A percentile compares a stretch with the other conserved stretches of the same genome.
phyloP scores from a whole-genome alignment of 2,888 invertebrate species.

The Autographa pulchrina region DNA sequence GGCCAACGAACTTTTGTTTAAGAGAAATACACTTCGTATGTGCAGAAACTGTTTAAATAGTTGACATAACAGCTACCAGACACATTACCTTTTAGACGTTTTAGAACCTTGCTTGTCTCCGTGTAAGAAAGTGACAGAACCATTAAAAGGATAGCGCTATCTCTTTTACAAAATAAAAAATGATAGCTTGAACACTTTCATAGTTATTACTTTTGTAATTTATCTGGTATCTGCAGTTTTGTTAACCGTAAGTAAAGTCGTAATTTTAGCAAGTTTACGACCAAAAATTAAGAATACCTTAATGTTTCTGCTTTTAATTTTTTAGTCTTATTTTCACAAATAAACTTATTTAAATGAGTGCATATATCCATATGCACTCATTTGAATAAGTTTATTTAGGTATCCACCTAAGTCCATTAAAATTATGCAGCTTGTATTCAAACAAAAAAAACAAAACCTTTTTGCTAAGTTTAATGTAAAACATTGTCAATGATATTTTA shows the following conservation, averaged over 20 bases:
- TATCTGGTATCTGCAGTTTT: not conserved
- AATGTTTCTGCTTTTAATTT: constrained; percentile 4
- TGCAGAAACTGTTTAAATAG: constrained; percentile 62
- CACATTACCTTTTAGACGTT: not conserved
- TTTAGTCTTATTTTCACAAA: not conserved
- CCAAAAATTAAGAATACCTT: not conserved
- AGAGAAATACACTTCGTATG: constrained; percentile 58
- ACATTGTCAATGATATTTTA: not conserved
- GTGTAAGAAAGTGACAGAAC: not conserved
- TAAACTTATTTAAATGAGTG: not conserved
- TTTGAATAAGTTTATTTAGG: too few relatives aligned
- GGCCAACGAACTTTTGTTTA: constrained; percentile 70
- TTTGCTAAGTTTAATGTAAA: not conserved
- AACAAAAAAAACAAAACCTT: not conserved
- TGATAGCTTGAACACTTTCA: not conserved
- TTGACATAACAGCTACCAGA: constrained; percentile 22
- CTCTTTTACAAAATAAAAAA: not conserved
- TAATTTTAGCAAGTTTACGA: not conserved
- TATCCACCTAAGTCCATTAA: constrained; percentile 1
- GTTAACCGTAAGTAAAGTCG: not conserved
- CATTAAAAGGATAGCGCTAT: not conserved
- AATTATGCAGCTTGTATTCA: not conserved
- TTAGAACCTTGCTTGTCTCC: not conserved
- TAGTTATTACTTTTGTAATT: not conserved
- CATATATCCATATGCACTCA: too few relatives aligned